A percentile compares a stretch with the other conserved stretches of the same genome.
Conservation (phyloP, 2,797 vertebrate genomes). For the Pipistrellus nathusii region DNA sequence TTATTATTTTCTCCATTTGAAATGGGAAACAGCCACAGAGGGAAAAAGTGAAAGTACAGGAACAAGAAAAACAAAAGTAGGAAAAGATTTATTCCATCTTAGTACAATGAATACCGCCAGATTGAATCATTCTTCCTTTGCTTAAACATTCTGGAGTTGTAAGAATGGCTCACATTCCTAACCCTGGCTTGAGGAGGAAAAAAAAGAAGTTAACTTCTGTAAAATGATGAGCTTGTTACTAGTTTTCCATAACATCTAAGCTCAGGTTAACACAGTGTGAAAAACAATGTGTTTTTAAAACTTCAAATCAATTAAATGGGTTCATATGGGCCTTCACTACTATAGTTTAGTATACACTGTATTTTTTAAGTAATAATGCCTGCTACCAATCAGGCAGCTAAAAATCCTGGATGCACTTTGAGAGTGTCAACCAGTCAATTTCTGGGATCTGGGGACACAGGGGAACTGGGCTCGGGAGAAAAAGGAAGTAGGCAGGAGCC, state of each 20-base stretch:
- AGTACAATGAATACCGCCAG: constrained; percentile 44
- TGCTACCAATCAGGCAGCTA: neutral
- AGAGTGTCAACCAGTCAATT: neutral
- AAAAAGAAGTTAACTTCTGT: constrained; percentile 12
- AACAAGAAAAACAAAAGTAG: constrained; percentile 75
- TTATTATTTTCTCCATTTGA: constrained; percentile 58
- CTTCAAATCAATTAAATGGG: neutral
- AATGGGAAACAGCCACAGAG: neutral
- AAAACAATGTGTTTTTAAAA: constrained; percentile 38
- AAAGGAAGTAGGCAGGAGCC: neutral
- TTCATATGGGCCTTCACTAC: neutral
- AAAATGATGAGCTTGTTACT: constrained; percentile 37
- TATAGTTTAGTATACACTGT: neutral
- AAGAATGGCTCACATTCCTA: constrained; percentile 50
- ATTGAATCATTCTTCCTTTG: constrained; percentile 69
- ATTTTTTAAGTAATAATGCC: constrained; percentile 41
- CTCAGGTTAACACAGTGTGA: neutral
- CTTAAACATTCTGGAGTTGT: constrained; percentile 59
- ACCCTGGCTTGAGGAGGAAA: neutral
- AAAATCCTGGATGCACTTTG: neutral
- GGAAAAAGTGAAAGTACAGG: constrained; percentile 56
- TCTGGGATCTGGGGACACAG: neutral
- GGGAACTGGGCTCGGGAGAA: neutral
- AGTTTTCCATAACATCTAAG: constrained; percentile 25
- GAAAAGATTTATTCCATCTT: constrained; percentile 70